Evolutionary conservation across 2,113 vertebrate genomes (phyloP).

Genomic region (Hypocryptadius cinnamomeus): DNA sequence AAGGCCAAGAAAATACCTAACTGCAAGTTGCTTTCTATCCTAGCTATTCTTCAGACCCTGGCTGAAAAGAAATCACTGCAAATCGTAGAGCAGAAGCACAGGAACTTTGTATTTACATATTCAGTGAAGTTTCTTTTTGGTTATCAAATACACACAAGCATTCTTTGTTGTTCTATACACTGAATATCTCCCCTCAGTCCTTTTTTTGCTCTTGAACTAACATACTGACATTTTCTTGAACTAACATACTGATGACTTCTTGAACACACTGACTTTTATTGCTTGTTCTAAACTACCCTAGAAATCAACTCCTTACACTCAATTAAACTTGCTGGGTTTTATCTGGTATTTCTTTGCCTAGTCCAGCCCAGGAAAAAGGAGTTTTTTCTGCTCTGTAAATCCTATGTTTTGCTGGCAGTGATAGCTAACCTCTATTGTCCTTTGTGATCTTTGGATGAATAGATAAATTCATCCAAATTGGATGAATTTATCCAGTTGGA

Average conservation of each 20-base stretch:
- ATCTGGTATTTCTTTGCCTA: neutral
- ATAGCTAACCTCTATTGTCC: neutral
- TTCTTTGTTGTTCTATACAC: neutral
- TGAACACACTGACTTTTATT: neutral
- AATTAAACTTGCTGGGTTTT: neutral
- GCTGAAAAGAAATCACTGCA: neutral
- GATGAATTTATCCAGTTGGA: neutral
- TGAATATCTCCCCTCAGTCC: neutral
- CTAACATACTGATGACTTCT: neutral
- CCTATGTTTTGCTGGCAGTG: neutral
- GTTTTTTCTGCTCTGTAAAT: neutral
- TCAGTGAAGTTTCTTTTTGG: neutral
- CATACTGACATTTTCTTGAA: neutral
- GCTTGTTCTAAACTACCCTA: neutral
- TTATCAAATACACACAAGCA: neutral
- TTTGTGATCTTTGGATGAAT: neutral
- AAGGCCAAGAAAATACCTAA: neutral
- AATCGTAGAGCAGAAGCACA: neutral
- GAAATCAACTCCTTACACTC: neutral
- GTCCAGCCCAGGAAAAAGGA: neutral
- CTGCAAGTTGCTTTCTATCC: neutral
- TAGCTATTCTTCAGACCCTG: neutral
- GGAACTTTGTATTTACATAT: neutral
- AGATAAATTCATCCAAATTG: neutral
- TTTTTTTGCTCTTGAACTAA: neutral